Evolutionary conservation across 2,888 invertebrate genomes (phyloP), one percentile per base, ranked within the genome.

Genomic region (Lochmaea crataegi): DNA sequence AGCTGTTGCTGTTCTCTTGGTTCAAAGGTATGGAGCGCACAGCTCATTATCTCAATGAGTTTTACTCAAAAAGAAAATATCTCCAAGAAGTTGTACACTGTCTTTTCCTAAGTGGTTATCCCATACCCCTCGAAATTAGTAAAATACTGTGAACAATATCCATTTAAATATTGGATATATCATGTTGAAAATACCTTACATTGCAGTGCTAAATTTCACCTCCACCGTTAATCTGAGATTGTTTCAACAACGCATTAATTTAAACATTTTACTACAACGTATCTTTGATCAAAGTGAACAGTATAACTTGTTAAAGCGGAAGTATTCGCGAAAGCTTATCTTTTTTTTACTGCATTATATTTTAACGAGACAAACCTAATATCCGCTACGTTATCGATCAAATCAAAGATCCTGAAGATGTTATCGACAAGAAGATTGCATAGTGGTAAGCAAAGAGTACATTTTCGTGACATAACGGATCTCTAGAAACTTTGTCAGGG

Each of bases 381-480:
- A 60, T 58, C 60, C 48, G 60, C 51, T 45, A 48, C 48, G 68
- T 68, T 68, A 68, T 68, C 68, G 68, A 60, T 68, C 68, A 68
- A 68, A 68, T 68, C 60, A 48, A 48, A 68, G 68, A 68, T 68
- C 26, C 60, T 45, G 60, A 68, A 68, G 68, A 68, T 68, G 60
- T 68, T 68, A 68, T 68, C 68, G 68, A 68, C 60, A 68, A 68
- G 68, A 68, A 60, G 68, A 68, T 60, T 60, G 68, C 68, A 68
- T 60, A 51, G 68, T 68, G 68, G 68, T 68, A 64, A 57, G 64
- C 63, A 70, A 64, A 67, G 67, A 72, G 72, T 72, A 68, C 68
- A 72, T 72, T 72, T 72, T 76, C 76, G 76, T 76, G 76, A 76
- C 76, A 76, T 73, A 76, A 76, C 76, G 76, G 76, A 69, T 69